Conservation (phyloP, 2,113 vertebrate species). For the Pseudopodoces humilis region DNA sequence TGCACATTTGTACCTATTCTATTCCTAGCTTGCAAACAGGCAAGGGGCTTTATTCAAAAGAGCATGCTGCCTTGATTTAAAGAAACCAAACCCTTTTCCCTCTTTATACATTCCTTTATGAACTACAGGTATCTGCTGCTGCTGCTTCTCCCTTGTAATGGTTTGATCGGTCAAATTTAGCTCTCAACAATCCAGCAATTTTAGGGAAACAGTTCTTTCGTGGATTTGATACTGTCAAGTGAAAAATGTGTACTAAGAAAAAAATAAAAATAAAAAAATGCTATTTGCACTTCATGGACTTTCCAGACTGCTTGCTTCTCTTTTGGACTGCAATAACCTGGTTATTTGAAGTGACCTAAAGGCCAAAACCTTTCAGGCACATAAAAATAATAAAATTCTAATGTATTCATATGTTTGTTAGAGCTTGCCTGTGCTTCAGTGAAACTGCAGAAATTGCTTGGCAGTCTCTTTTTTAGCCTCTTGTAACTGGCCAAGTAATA, state of each 20-base stretch:
- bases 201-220: not conserved
- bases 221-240: not conserved
- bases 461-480: not conserved
- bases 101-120: not conserved
- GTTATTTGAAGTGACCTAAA: not conserved
- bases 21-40: not conserved
- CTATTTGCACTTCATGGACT: not conserved
- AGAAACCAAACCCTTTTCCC: not conserved
- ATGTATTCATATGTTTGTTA: not conserved
- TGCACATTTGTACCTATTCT: not conserved
- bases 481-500: not conserved
- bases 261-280: not conserved
- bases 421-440: not conserved
- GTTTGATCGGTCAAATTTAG: not conserved
- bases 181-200: not conserved
- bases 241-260: not conserved
- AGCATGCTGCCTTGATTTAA: not conserved
- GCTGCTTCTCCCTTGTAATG: not conserved
- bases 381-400: not conserved
- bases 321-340: not conserved
- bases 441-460: not conserved
- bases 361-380: not conserved
- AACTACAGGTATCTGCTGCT: not conserved
- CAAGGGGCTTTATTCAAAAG: not conserved
- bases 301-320: not conserved